Base-by-base conservation (phyloP, 2,113 vertebrate species). In the Erinaceus europaeus region DNA sequence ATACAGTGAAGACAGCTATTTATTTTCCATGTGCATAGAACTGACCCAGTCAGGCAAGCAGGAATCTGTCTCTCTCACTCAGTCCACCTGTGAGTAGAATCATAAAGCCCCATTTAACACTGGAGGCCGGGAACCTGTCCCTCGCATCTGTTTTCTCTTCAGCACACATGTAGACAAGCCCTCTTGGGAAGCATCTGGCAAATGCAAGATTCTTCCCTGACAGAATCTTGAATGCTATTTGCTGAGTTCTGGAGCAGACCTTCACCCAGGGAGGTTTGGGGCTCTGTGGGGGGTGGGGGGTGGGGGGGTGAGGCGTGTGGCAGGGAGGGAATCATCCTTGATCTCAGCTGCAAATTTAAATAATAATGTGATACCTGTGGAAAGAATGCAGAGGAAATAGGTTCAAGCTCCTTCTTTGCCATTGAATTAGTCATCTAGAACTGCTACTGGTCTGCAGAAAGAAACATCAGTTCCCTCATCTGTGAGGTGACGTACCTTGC, bases 111-210 rank as follows among this genome's bases (percentile, higher is more conserved):
- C 25, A 78, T 53, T 74, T 64, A 12, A 50, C 6, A 5, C 15
- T 40, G n/a, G 69, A 10, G 7, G 6, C 46, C n/a, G 55, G 57
- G 81, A 78, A 55, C 40, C 52, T 23, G 85, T 48, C 29, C 38
- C n/a, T 44, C 69, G 76, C 50, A 75, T 85, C 78, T 32, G 52
- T 77, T 62, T 86, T 83, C 64, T 91, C 84, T 91, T 77, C 38
- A 36, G 42, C 14, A 61, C 59, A 71, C 84, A 55, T 2, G 0
- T 52, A 82, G 34, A 59, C 73, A 72, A 40, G 77, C 27, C 68
- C 75, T 71, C 72, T 72, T 36, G 44, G 61, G 59, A 72, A 46
- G 27, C n/a, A 5, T 84, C 76, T 4, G 0, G 36, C 73, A 72
- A 59, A 89, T 3, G 5, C 27, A 50, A 48, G n/a, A 36, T 44